phyloP scores from a whole-genome alignment of 1,140 invertebrate genomes.

The Tetranychus cinnabarinus region DNA sequence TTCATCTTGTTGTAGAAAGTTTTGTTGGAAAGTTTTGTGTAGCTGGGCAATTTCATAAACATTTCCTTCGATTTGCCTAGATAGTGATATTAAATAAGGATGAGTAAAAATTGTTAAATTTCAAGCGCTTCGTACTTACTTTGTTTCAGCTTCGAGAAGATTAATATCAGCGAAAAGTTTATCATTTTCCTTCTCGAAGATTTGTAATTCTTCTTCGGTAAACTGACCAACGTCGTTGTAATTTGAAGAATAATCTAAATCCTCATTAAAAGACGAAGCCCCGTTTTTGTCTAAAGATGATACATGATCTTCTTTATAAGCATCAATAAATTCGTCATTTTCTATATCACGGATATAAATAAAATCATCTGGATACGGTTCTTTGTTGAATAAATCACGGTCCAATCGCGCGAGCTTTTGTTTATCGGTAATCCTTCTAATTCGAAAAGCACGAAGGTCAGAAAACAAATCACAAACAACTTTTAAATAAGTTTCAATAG shows the following conservation, averaged over 20 bases:
- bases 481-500: constrained; percentile 23
- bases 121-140: constrained; percentile 27
- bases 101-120: not conserved
- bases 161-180: constrained; percentile 45
- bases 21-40: constrained; percentile 91
- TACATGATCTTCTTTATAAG: not conserved
- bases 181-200: constrained; percentile 31
- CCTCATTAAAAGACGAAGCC: not conserved
- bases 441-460: constrained; percentile 58
- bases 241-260: not conserved
- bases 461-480: constrained; percentile 62
- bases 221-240: constrained; percentile 30
- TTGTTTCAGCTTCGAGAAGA: constrained; percentile 41
- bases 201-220: constrained; percentile 62
- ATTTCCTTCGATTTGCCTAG: constrained; percentile 42
- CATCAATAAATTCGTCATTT: not conserved
- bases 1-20: constrained; percentile 77
- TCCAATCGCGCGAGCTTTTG: constrained; percentile 33
- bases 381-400: not conserved
- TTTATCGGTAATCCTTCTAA: constrained; percentile 55
- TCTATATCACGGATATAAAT: too few relatives aligned
- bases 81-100: constrained; percentile 6
- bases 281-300: not conserved
- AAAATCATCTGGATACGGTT: not conserved
- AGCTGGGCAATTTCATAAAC: constrained; percentile 82